phyloP scores from a whole-genome alignment of 2,113 vertebrate species.

The Peromyscus maniculatus region DNA sequence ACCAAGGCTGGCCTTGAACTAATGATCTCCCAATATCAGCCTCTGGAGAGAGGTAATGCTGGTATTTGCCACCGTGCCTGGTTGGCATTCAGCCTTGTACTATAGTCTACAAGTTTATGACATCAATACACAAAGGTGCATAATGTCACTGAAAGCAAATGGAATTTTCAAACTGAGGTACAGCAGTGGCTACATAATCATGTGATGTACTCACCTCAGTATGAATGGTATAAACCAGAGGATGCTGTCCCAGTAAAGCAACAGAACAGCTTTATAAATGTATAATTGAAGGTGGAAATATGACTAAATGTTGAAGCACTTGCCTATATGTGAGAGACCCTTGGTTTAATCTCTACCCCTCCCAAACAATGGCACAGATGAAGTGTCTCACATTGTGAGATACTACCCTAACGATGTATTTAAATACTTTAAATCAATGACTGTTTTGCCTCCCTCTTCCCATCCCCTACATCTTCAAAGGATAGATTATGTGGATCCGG shows the following conservation, averaged over 20 bases:
- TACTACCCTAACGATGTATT: background rate
- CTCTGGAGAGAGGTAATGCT: background rate
- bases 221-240: background rate
- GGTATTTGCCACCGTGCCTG: background rate
- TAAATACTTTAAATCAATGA: background rate
- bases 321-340: no score
- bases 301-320: background rate
- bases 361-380: background rate
- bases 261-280: background rate
- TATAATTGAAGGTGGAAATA: no score
- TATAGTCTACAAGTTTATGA: background rate
- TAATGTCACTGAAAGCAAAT: background rate
- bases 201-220: background rate
- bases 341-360: background rate
- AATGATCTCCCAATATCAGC: background rate
- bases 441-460: background rate
- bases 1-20: background rate
- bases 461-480: accelerated
- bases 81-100: background rate
- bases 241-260: background rate
- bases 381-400: background rate
- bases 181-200: background rate
- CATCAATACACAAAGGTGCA: background rate
- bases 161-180: background rate
- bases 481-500: background rate